These are phyloP conservation scores for Pedionomus torquatus DNA, from an alignment of 2,113 vertebrate species.

Conservation along the genomic window DNA sequence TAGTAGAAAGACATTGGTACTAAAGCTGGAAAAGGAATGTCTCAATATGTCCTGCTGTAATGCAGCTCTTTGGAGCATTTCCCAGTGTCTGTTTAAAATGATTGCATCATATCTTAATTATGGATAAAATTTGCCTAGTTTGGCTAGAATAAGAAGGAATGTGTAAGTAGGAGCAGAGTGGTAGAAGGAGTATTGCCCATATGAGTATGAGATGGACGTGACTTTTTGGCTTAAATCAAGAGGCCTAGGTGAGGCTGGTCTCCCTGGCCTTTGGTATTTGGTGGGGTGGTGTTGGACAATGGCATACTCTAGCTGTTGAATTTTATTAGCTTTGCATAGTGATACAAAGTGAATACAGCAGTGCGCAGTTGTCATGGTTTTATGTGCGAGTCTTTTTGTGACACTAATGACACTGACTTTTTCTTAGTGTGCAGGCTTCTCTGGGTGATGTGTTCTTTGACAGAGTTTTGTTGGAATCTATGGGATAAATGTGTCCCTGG, in stretches of 20 bases:
- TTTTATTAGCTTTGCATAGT: neutral
- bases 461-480: neutral
- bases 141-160: neutral
- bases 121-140: neutral
- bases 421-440: neutral
- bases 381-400: neutral
- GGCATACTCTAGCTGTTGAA: neutral
- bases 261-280: neutral
- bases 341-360: neutral
- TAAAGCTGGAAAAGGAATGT: neutral
- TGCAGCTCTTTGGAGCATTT: neutral
- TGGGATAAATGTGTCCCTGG: neutral
- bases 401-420: neutral
- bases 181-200: neutral
- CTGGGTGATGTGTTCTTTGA: neutral
- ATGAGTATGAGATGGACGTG: rapidly evolving
- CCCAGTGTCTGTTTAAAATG: neutral
- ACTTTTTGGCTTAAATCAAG: neutral
- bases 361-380: rapidly evolving
- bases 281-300: neutral
- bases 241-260: neutral
- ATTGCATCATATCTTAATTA: neutral
- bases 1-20: neutral
- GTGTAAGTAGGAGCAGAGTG: neutral
- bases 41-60: neutral